phyloP scores from a whole-genome alignment of 2,113 vertebrate species.

The Zootoca vivipara region DNA sequence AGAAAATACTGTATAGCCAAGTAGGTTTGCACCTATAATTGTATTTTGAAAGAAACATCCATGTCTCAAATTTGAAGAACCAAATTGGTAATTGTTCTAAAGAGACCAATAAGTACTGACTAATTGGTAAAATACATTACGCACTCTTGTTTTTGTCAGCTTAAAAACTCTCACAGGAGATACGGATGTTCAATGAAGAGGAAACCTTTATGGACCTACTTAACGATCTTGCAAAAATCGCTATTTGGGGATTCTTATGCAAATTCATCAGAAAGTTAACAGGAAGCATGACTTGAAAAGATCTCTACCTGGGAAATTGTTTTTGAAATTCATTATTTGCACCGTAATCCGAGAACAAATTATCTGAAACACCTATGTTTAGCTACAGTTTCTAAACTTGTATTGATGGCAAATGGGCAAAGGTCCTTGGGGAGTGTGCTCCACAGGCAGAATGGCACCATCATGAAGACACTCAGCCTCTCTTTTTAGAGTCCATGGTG shows the following conservation, averaged over 20 bases:
- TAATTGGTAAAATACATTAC: constrained; percentile 32
- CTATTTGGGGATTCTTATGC: background rate
- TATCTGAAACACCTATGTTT: background rate
- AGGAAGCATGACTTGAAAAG: background rate
- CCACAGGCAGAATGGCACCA: background rate
- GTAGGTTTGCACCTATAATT: accelerated
- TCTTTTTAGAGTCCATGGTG: background rate
- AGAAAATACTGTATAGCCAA: background rate
- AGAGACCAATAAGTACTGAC: background rate
- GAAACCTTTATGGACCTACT: background rate
- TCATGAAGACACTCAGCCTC: background rate
- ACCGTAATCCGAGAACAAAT: background rate
- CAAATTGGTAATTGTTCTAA: background rate
- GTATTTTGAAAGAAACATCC: background rate
- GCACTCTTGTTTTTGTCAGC: background rate
- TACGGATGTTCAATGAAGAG: background rate
- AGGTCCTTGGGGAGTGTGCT: background rate
- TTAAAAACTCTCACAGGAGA: background rate
- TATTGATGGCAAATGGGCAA: too few relatives aligned
- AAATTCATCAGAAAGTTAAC: background rate
- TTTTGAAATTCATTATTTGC: background rate
- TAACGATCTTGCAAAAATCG: background rate
- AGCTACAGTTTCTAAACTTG: background rate
- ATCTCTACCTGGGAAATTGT: background rate
- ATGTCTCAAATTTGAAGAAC: background rate